Evolutionary conservation across 2,888 invertebrate genomes (phyloP).

Genomic region (Ypsolopha scabrella): DNA sequence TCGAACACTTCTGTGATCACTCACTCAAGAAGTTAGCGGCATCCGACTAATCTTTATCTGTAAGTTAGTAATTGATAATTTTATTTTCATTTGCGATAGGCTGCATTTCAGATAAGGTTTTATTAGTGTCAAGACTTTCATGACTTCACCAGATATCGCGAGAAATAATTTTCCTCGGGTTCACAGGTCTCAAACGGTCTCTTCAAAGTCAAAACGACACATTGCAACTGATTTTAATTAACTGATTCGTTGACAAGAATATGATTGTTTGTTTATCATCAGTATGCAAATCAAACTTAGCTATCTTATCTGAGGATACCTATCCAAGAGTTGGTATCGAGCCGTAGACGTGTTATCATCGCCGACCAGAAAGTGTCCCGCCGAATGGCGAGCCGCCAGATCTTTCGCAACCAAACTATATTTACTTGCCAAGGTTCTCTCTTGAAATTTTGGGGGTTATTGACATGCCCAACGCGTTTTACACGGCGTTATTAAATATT

Average conservation of each 20-base stretch:
- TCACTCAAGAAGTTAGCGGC: neutral
- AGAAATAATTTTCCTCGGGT: neutral
- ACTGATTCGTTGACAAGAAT: neutral
- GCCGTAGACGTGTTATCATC: slow-evolving; percentile 4
- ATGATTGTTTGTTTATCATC: neutral
- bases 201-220: neutral
- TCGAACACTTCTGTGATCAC: neutral
- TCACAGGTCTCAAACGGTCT: too few species aligned
- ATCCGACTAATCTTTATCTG: neutral
- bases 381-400: slow-evolving; percentile 49
- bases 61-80: neutral
- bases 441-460: slow-evolving; percentile 64
- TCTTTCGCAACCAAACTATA: slow-evolving; percentile 57
- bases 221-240: neutral
- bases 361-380: slow-evolving; percentile 26
- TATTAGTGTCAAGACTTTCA: neutral
- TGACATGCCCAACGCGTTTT: slow-evolving; percentile 54
- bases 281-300: neutral
- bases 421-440: slow-evolving; percentile 58
- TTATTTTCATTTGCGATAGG: neutral
- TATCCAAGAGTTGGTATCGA: neutral
- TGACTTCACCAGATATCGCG: neutral
- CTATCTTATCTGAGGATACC: neutral
- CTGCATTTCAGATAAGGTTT: neutral
- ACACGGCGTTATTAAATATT: slow-evolving; percentile 44